Base-by-base conservation (phyloP, 1,140 invertebrate species). In the Dendrolimus punctatus region DNA sequence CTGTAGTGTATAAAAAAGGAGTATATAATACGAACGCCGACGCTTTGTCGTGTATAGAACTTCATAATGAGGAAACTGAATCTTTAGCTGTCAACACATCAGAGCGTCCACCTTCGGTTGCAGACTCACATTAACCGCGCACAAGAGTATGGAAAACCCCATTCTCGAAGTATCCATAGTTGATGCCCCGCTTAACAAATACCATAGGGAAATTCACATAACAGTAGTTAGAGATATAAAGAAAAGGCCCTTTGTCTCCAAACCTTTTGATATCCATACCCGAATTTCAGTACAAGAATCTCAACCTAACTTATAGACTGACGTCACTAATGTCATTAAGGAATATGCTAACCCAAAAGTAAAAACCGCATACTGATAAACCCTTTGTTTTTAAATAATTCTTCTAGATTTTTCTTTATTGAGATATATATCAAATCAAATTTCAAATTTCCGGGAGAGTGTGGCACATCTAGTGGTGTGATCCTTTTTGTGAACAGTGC, bases 21-120 rank as follows among this genome's bases (percentile, higher is more conserved):
- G 65, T 57, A 47, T 39, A 46, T 37, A 80, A 76, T 52, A 9
- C 37, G n/a, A 69, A 72, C 41, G 71, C 68, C 0, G 76, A 80
- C 49, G 65, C 73, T 5, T 42, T 78, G 36, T 76, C 66, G 37
- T 43, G 77, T n/a, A n/a, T n/a, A n/a, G n/a, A n/a, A n/a, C n/a
- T n/a, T n/a, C n/a, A 23, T 49, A 37, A 10, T 51, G 44, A 5
- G 8, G 54, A 57, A 46, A 58, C 46, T 39, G 48, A 44, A 42
- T 53, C 23, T 36, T 10, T 10, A 10, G 6, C 39, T 23, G 9
- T n/a, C 4, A 50, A 10, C 41, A n/a, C n/a, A n/a, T n/a, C n/a
- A n/a, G 38, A 5, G 36, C 4, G 9, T 40, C 49, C n/a, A 40
- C 36, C 49, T 6, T 8, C 49, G 8, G 8, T 39, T 6, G 39